Base-by-base conservation (phyloP, 2,888 invertebrate species). In the Camptogramma bilineatum region DNA sequence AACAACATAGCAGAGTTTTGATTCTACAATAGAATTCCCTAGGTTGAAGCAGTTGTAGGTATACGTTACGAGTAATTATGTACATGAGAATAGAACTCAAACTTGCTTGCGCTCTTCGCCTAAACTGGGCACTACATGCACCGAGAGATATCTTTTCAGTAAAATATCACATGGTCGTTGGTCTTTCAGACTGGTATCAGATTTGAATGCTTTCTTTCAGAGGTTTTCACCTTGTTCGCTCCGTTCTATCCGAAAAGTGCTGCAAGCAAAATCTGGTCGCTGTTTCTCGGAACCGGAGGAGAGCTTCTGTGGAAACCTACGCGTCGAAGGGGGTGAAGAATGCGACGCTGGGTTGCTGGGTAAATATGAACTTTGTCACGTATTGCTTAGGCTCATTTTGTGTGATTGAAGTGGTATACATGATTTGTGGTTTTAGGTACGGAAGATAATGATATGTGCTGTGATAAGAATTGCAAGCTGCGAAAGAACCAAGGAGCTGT, bases 281-380 rank as follows among this genome's bases (percentile, higher is more conserved):
- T 98, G 98, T 83, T 98, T 98, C 86, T 98, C 97, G 0, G 98
- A 98, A 89, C 98, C 98, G 0, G 98, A 98, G 86, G 98, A 98
- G 89, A 98, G 98, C 58, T 98, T 98, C 89, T 99, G 99, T 86
- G 99, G 99, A 8, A 99, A 99, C 93, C 94, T 98, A 70, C 94
- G 98, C 10, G 98, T 99, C 0, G 98, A 99, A 86, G 98, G 97
- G 2, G 98, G 97, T 71, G 99, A 99, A 86, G 98, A 99, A 85
- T 99, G 99, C 85, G 99, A 99, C 83, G 98, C 98, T 24, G 99
- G 99, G 1, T 93, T 98, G 28, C 92, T 98, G 5, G 98, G 98
- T 80, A 54, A 59, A 19, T 55, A 52, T 52, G 42, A 52, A 46
- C 31, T 51, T 19, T 52, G 13, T 44, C 21, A 21, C 13, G 13